phyloP scores from a whole-genome alignment of 2,888 invertebrate genomes.

The Resseliella maxima region DNA sequence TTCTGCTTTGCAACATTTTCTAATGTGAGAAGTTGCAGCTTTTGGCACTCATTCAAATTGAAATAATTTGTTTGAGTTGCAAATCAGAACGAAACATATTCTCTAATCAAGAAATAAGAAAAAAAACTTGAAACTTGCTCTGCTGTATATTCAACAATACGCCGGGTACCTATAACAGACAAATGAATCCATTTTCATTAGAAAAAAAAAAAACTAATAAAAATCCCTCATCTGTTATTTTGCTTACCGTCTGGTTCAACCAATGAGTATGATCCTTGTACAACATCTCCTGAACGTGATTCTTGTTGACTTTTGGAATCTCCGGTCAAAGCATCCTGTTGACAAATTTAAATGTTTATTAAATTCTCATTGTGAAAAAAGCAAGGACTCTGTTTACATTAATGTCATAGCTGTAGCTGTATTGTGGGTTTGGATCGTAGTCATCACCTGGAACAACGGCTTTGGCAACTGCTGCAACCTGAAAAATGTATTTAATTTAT shows the following conservation, averaged over 20 bases:
- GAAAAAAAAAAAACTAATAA: not conserved
- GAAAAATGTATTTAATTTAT: not conserved
- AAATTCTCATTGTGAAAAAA: not conserved
- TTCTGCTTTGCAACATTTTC: too few species aligned
- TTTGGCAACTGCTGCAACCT: conserved; percentile 61
- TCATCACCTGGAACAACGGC: conserved; percentile 59
- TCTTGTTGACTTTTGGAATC: conserved; percentile 66
- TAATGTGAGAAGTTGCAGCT: too few species aligned
- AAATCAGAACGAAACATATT: too few species aligned
- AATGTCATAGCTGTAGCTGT: conserved; percentile 66
- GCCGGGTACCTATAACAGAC: conserved; percentile 65
- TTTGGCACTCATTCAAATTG: too few species aligned
- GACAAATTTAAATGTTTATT: not conserved
- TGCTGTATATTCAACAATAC: conserved; percentile 65
- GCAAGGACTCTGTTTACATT: conserved; percentile 66
- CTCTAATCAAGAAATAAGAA: too few species aligned
- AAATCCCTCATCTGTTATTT: not conserved
- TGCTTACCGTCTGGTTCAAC: not conserved
- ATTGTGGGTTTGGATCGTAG: conserved; percentile 66
- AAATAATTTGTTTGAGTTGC: too few species aligned
- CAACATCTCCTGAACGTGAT: conserved; percentile 66
- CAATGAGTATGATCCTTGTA: conserved; percentile 66
- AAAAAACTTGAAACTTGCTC: too few species aligned
- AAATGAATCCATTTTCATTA: too few species aligned
- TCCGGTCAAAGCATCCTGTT: conserved; percentile 64